Base-by-base conservation (phyloP, 2,113 vertebrate species). In the Ptyas mucosa region DNA sequence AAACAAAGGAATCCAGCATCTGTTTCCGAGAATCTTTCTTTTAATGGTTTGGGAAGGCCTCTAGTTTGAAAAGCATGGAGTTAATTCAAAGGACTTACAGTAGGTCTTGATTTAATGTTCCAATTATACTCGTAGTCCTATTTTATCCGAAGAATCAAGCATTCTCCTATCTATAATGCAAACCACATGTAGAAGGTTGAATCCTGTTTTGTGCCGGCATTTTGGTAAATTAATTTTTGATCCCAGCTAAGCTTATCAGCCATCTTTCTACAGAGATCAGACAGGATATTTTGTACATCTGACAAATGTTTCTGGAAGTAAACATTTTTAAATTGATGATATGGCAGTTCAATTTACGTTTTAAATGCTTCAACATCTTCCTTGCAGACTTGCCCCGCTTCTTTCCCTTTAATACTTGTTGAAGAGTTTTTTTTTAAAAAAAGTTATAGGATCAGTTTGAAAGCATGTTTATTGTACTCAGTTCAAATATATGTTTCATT, bases 101-200 rank as follows among this genome's bases (percentile, higher is more conserved):
- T 81, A 81, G 64, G 90, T 21, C 55, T 87, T 90, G 57, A 39
- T 89, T 92, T 93, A 81, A 54, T 94, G 54, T 90, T 51, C 81
- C 91, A 90, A 20, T 88, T 93, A 21, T 1, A 7, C n/a, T 81
- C 8, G 15, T 58, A 86, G 29, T 14, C 58, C 0, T 93, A 53
- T 91, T 88, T 90, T 90, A 87, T 88, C 58, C 85, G 81, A 94
- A 43, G 53, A 89, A 88, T 91, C 10, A 55, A 51, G 53, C 51
- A 91, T 21, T 49, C 86, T 49, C 39, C 23, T 89, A 39, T 69
- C 51, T 91, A n/a, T 91, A 88, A 91, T 85, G 54, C 23, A 91
- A 58, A 24, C 46, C 46, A 89, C 64, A 49, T 93, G 53, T 85
- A 85, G 53, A 81, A 88, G 43, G 21, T 55, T 93, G 61, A 87